Evolutionary conservation across 2,113 vertebrate genomes (phyloP), one percentile per base, ranked within the genome.

Genomic region (Apus apus): DNA sequence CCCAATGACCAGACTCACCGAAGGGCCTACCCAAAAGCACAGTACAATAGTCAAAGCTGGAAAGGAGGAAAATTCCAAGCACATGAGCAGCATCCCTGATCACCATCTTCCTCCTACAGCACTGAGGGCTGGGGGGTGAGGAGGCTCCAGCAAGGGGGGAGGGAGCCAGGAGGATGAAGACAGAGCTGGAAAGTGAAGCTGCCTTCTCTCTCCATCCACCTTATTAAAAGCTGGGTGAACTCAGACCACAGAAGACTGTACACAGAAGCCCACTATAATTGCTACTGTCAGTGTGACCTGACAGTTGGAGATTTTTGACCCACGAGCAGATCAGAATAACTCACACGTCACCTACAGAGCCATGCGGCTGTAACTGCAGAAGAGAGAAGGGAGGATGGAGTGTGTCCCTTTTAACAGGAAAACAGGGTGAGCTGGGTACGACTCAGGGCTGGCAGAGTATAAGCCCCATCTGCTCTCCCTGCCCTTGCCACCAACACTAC

Each of bases 51-150:
- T 8, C 0, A 0, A n/a, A 80, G 90, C 66, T 88, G 67, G 67
- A 85, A 93, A 75, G 2, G 17, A 93, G 85, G 60, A 56, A 76
- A 93, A 94, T 91, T 90, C 85, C 94, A 94, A 87, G 87, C 46
- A 43, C 60, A 80, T 88, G 87, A 93, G 82, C 87, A 77, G 82
- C 92, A 90, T 74, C 67, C 46, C 88, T 46, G 58, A 48, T 40
- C 85, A 15, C 10, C 0, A 7, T 6, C 71, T 7, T 22, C 85
- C 45, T 51, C 85, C 58, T 64, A 7, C 82, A 83, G 82, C 2
- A 16, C 85, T 36, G 13, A 73, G 90, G 90, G 90, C 94, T 66
- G 82, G 87, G 79, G 81, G 29, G 2, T 14, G 4, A 5, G 21
- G 66, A 64, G 93, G 78, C 78, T 64, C 70, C 27, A 27, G 85